Percentiles rank a stretch among this genome's conserved stretches.
Conservation (phyloP, 2,888 invertebrate genomes). For the Helicoverpa assulta region DNA sequence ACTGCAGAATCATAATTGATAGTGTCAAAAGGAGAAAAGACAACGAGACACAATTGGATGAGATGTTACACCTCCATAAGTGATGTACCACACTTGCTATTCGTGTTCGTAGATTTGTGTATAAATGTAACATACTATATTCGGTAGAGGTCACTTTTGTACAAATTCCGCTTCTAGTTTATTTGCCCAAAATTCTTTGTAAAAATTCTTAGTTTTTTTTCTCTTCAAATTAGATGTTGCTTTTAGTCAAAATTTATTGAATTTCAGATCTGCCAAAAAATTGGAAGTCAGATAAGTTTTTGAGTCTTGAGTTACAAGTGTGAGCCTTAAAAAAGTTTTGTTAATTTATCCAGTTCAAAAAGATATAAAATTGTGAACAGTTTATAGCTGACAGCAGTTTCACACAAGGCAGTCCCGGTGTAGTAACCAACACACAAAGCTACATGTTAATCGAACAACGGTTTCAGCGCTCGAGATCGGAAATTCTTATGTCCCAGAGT, state of each 20-base stretch:
- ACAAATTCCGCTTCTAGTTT: conserved; percentile 38
- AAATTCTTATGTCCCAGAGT: conserved; percentile 83
- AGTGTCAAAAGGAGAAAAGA: neutral
- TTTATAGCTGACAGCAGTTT: conserved; percentile 8
- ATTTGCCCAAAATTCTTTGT: conserved; percentile 25
- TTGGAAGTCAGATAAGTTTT: neutral
- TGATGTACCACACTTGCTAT: conserved; percentile 20
- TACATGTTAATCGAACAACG: conserved; percentile 59
- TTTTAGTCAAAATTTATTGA: conserved; percentile 19
- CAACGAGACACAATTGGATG: conserved; percentile 12
- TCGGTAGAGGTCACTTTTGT: conserved; percentile 55
- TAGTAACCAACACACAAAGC: conserved; percentile 32
- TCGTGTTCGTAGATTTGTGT: conserved; percentile 36
- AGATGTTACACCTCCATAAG: neutral
- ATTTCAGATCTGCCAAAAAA: conserved; percentile 36
- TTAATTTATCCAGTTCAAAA: neutral
- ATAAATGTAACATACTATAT: conserved; percentile 38
- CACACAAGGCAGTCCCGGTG: conserved; percentile 32
- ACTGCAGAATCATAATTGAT: neutral
- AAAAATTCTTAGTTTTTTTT: conserved; percentile 20
- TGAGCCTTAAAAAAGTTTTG: conserved; percentile 12
- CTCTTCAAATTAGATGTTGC: conserved; percentile 6
- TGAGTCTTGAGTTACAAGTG: neutral
- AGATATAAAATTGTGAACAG: conserved; percentile 11
- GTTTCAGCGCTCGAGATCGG: conserved; percentile 86